Evolutionary conservation across 2,888 invertebrate species (phyloP), one percentile per base, ranked within the genome.

Genomic region (Nemoura dubitans): DNA sequence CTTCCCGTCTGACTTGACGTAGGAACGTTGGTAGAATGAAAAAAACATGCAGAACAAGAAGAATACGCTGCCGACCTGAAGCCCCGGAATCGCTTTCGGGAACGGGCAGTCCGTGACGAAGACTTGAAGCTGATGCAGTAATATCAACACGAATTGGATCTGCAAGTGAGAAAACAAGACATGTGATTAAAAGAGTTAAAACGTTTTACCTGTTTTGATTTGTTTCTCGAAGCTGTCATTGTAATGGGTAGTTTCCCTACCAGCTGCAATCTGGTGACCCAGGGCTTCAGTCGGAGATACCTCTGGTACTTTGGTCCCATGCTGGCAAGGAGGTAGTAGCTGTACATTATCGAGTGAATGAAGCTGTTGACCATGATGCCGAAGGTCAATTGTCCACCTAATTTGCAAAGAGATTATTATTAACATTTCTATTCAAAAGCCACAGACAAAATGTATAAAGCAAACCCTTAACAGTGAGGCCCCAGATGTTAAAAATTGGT

Each of bases 331-430:
- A 59, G 59, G 14, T 59, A 59, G 59, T 59, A 59, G 59, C 16
- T 59, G 59, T 59, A 59, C 59, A 59, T 59, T 14, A 59, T 14
- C 10, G 59, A 93, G 91, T 98, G 98, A 87, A 98, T 96, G 90
- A 97, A 95, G 0, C 97, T 95, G 91, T 98, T 98, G 89, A 98
- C 94, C 88, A 97, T 93, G 0, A 97, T 97, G 36, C 98, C 95
- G 0, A 98, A 94, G 0, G 97, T 96, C 26, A 96, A 96, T 90
- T 98, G 98, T 42, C 97, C 97, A 91, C 97, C 95, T 91, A 92
- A 93, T 16, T 59, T 59, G 3, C 36, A 36, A 36, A 10, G 36
- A 36, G n/a, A n/a, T n/a, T n/a, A n/a, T n/a, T 36, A 10, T 36
- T 36, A 6, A 6, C 10, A 36, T 36, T 10, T 36, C 36, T 36